Conservation (phyloP, 2,113 vertebrate genomes). For the Amblyornis subalaris region DNA sequence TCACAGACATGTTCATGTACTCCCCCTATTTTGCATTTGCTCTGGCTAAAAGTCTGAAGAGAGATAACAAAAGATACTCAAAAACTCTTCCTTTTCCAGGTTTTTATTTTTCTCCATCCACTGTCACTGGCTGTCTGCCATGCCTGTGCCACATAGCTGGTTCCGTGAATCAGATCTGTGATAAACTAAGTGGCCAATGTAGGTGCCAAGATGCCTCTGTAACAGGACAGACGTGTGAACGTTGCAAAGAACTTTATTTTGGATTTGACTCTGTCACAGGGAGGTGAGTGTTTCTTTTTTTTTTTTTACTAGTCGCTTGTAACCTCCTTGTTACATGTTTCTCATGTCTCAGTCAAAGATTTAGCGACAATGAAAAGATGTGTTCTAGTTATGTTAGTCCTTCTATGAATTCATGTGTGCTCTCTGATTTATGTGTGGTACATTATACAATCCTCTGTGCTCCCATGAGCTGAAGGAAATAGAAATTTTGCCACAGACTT, state of each 20-base stretch:
- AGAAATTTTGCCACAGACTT: not conserved
- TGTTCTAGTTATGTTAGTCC: not conserved
- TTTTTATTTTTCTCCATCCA: conserved; percentile 74
- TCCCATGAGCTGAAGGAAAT: not conserved
- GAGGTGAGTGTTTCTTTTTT: conserved; percentile 72
- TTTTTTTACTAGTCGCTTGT: not conserved
- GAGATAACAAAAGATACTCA: not conserved
- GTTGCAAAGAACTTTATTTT: conserved; percentile 79
- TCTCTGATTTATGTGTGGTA: not conserved
- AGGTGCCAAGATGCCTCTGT: conserved; percentile 77
- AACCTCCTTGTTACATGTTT: not conserved
- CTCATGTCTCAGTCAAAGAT: not conserved
- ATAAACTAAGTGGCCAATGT: conserved; percentile 79
- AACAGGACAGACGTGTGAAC: conserved; percentile 79
- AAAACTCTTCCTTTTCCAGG: conserved; percentile 65
- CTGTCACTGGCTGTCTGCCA: conserved; percentile 68
- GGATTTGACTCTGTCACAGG: conserved; percentile 83
- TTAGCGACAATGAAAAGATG: not conserved
- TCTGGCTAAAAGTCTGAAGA: not conserved
- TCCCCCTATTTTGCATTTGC: not conserved
- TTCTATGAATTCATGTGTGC: not conserved
- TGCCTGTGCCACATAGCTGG: conserved; percentile 83
- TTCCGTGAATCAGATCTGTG: conserved; percentile 73
- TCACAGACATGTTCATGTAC: not conserved
- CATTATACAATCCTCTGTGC: not conserved